These are phyloP conservation scores for Benthosema pterotum DNA, from an alignment of 2,797 vertebrate species.

Conservation along the genomic window DNA sequence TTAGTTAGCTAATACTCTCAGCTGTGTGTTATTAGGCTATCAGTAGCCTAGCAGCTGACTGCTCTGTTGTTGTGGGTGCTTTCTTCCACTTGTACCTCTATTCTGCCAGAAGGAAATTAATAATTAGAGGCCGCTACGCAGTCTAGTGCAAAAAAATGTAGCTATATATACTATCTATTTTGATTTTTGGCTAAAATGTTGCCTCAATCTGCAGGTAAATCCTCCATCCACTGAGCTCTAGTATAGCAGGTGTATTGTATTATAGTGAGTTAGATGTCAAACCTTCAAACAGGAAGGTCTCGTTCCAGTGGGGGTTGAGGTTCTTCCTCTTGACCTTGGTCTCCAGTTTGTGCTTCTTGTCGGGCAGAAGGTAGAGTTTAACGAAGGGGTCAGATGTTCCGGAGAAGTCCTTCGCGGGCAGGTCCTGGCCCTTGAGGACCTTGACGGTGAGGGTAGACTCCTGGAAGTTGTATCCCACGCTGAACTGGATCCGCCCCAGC, in stretches of 20 bases:
- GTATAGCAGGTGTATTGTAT: conserved; percentile 3
- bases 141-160: too few species aligned
- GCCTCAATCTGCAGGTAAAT: too few species aligned
- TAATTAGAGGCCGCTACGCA: too few species aligned
- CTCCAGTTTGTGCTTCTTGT: conserved; percentile 99
- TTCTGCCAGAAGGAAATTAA: too few species aligned
- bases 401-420: conserved; percentile 98
- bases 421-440: conserved; percentile 96
- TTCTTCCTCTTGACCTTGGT: conserved; percentile 99
- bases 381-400: conserved; percentile 98
- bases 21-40: too few species aligned
- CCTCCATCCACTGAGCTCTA: too few species aligned
- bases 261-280: conserved; percentile 8
- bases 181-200: too few species aligned
- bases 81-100: too few species aligned
- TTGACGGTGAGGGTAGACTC: conserved; percentile 98
- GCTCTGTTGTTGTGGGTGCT: too few species aligned
- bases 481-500: conserved; percentile 96
- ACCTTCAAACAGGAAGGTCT: conserved; percentile 99
- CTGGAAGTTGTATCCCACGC: conserved; percentile 98
- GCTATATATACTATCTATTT: too few species aligned
- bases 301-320: conserved; percentile 98
- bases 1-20: too few species aligned
- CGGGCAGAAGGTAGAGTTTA: conserved; percentile 97
- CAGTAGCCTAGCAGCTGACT: too few species aligned